phyloP scores from a whole-genome alignment of 2,888 invertebrate species.

The Heteropelma amictum region DNA sequence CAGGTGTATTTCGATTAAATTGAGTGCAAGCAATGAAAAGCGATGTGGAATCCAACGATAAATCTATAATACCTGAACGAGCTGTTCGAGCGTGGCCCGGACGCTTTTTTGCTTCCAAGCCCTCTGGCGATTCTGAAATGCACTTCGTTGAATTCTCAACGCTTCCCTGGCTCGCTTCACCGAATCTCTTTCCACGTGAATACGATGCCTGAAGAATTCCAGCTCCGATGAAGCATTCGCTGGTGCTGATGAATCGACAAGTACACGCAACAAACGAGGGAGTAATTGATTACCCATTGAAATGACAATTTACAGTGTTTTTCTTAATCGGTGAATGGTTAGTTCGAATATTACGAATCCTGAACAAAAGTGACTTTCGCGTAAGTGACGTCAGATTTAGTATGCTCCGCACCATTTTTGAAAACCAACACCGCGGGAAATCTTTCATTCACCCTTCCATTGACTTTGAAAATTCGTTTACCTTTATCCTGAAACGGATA shows the following conservation, averaged over 20 bases:
- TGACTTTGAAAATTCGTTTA: no score
- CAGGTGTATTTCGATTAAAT: background rate
- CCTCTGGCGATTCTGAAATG: slow-evolving; percentile 83
- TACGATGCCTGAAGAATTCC: slow-evolving; percentile 90
- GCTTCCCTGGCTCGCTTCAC: slow-evolving; percentile 90
- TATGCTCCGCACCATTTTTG: no score
- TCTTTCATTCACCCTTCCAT: no score
- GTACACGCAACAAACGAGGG: background rate
- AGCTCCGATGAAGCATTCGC: slow-evolving; percentile 82
- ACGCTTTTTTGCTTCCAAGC: slow-evolving; percentile 80
- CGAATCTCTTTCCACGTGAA: slow-evolving; percentile 89
- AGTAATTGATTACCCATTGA: background rate
- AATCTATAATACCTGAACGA: slow-evolving; percentile 78
- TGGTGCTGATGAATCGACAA: slow-evolving; percentile 65
- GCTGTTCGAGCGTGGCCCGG: slow-evolving; percentile 79
- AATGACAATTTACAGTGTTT: no score
- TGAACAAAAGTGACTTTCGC: no score
- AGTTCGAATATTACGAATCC: no score
- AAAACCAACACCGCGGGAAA: no score
- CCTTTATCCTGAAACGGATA: slow-evolving; percentile 90
- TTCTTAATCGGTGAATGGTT: background rate
- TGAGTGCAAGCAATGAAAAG: background rate
- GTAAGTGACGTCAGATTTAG: no score
- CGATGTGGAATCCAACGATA: background rate
- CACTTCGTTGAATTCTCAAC: slow-evolving; percentile 83